Percentiles rank a stretch among this genome's conserved stretches.
Evolutionary conservation across 2,888 invertebrate species (phyloP).

Genomic region (Antheraea yamamai): DNA sequence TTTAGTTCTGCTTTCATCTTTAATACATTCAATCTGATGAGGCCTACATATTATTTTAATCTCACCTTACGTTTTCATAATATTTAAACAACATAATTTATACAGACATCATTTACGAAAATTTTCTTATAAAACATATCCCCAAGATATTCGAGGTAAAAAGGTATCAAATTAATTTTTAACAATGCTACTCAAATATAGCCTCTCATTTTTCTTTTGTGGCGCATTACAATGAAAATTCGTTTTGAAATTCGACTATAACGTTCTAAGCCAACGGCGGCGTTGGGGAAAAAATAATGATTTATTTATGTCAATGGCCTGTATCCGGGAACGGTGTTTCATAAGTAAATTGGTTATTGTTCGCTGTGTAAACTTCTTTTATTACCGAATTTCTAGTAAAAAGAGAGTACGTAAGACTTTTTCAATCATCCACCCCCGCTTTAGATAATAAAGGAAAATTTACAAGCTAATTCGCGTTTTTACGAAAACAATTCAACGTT

Average conservation of each 20-base stretch:
- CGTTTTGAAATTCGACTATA: slow-evolving; percentile 58
- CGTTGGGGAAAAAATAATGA: slow-evolving; percentile 68
- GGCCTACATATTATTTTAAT: background rate
- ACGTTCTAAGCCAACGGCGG: slow-evolving; percentile 47
- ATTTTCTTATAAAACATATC: slow-evolving; percentile 39
- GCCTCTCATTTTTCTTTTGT: slow-evolving; percentile 76
- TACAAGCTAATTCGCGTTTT: slow-evolving; percentile 63
- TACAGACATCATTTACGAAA: slow-evolving; percentile 20
- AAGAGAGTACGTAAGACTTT: slow-evolving; percentile 64
- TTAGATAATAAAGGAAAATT: slow-evolving; percentile 65
- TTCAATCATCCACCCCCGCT: slow-evolving; percentile 57
- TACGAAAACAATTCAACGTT: slow-evolving; percentile 45
- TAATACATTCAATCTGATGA: background rate
- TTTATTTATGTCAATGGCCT: slow-evolving; percentile 81
- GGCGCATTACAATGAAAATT: slow-evolving; percentile 76
- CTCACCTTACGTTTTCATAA: background rate
- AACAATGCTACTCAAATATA: slow-evolving; percentile 72
- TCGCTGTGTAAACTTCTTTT: slow-evolving; percentile 73
- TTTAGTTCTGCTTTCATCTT: too few species aligned
- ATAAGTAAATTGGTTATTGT: slow-evolving; percentile 79
- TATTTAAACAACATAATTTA: slow-evolving; percentile 5
- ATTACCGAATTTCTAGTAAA: slow-evolving; percentile 77
- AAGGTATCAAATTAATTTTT: slow-evolving; percentile 81
- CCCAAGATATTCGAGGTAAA: slow-evolving; percentile 70
- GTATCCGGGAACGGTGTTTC: slow-evolving; percentile 67